Base-by-base conservation (phyloP, 1,140 invertebrate genomes). In the Battus philenor region DNA sequence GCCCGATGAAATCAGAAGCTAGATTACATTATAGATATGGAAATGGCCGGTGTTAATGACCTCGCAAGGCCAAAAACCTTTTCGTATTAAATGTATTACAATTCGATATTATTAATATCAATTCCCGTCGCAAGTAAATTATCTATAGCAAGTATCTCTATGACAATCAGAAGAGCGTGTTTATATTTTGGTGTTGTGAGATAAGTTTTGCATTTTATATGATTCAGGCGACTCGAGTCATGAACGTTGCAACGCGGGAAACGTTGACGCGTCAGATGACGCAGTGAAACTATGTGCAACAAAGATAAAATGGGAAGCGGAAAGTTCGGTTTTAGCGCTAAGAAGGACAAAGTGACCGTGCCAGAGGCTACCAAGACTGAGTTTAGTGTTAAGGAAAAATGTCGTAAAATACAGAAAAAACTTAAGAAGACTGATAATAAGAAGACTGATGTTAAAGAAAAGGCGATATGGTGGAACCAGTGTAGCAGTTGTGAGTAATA, bases 331-430 rank as follows among this genome's bases (percentile, higher is more conserved):
- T 74, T 83, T 26, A 67, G 49, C 44, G 52, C 51, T 26, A 79
- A 80, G 51, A 80, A 79, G 49, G 74, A 80, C 67, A 82, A 79
- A 70, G 75, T 74, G 60, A 55, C 52, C 20, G 48, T 57, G 44
- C 59, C 54, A 48, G 72, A 68, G 44, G 66, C 51, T 52, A 47
- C 51, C 10, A 81, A 84, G 67, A 74, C 74, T 76, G 76, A 84
- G 50, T 74, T 77, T 79, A 84, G 76, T 80, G 67, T 84, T 82
- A 84, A 80, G 64, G 76, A 84, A 33, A 84, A 73, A 60, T 80
- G 65, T 52, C 74, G 65, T 22, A 80, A 80, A 53, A 65, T 84
- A 66, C 72, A 80, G 59, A 84, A 77, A 55, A 84, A 84, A 74
- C 55, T 84, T 2, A 80, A 75, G 61, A 84, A 80, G 72, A 80